Conservation (phyloP, 2,113 vertebrate genomes). For the Tachuris rubrigastra region DNA sequence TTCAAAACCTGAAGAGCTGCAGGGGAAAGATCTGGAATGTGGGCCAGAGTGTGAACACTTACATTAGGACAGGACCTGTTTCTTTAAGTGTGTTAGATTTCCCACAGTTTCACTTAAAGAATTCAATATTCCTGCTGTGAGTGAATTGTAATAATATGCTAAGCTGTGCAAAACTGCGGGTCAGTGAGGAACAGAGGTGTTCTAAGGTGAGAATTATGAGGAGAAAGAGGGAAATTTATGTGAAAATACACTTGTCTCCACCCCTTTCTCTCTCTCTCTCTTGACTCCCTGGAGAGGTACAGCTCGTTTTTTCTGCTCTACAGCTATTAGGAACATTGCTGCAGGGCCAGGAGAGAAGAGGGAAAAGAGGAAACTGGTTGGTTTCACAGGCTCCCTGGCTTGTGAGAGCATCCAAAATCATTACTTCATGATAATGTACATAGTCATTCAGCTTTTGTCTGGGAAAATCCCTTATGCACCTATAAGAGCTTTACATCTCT, state of each 20-base stretch:
- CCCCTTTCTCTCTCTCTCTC: background rate
- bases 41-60: background rate
- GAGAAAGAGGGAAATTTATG: background rate
- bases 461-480: background rate
- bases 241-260: background rate
- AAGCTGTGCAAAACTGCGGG: constrained; percentile 7
- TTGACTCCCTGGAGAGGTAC: background rate
- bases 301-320: background rate
- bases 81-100: background rate
- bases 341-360: background rate
- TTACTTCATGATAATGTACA: background rate
- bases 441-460: background rate
- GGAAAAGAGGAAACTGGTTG: background rate
- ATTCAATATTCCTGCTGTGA: constrained; percentile 25
- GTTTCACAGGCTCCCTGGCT: background rate
- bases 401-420: background rate
- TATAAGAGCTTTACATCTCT: background rate
- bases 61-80: background rate
- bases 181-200: background rate
- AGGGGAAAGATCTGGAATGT: background rate
- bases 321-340: background rate
- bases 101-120: background rate
- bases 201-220: background rate
- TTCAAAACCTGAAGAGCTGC: background rate
- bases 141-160: background rate